A percentile compares a stretch with the other conserved stretches of the same genome.
These are phyloP conservation scores for Tachystola acroxantha DNA, from an alignment of 2,888 invertebrate species.

Conservation along the genomic window DNA sequence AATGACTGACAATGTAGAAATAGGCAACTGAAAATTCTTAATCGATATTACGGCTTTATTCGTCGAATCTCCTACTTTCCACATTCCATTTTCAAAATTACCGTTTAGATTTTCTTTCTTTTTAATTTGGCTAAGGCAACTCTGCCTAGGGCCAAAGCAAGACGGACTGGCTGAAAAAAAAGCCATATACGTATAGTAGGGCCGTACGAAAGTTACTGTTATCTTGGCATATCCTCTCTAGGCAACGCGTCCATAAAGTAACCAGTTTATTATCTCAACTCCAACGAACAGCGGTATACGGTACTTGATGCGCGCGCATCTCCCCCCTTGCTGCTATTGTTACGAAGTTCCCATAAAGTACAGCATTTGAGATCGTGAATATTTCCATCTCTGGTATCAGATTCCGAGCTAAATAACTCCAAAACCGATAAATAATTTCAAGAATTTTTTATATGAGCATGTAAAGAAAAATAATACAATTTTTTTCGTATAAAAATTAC, in stretches of 20 bases:
- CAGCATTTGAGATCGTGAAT: constrained; percentile 47
- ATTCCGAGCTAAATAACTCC: constrained; percentile 42
- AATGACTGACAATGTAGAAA: too few relatives aligned
- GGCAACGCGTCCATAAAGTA: constrained; percentile 72
- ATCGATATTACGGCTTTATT: background rate
- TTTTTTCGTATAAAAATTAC: constrained; percentile 52
- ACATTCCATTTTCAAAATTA: constrained; percentile 26
- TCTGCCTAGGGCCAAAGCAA: constrained; percentile 44
- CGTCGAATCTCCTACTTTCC: constrained; percentile 4
- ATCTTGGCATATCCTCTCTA: constrained; percentile 80
- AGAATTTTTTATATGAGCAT: constrained; percentile 27
- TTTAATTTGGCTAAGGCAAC: constrained; percentile 46
- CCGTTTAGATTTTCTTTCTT: constrained; percentile 19
- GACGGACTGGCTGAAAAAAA: constrained; percentile 46
- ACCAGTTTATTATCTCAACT: constrained; percentile 58
- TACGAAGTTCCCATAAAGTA: constrained; percentile 71
- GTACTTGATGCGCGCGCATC: constrained; percentile 65
- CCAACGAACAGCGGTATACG: constrained; percentile 45
- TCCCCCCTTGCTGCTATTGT: constrained; percentile 78
- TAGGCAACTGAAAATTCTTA: background rate
- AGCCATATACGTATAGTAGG: constrained; percentile 41
- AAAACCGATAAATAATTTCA: constrained; percentile 7
- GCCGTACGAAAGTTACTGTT: constrained; percentile 78
- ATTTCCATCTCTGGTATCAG: constrained; percentile 65
- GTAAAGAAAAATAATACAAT: constrained; percentile 44